Percentiles rank a stretch among this genome's conserved stretches.
Conservation (phyloP, 2,888 invertebrate genomes). For the Elegia similella region DNA sequence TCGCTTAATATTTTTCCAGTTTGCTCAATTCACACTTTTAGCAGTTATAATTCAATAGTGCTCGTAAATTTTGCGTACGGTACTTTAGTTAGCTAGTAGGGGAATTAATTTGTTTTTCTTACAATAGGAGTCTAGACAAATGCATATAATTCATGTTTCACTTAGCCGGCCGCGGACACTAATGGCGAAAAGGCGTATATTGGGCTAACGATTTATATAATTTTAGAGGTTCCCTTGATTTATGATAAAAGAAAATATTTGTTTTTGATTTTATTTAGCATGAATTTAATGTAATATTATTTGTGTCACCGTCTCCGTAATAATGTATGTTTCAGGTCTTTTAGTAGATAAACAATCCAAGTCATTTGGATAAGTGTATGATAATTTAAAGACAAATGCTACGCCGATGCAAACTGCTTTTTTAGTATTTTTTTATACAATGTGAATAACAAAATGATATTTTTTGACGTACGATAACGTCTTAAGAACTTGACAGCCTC, state of each 20-base stretch:
- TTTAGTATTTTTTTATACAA: too few species aligned
- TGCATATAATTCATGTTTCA: conserved; percentile 77
- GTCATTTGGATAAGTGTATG: too few species aligned
- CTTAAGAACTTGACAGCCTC: too few species aligned
- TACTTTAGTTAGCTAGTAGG: conserved; percentile 65
- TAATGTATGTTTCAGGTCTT: too few species aligned
- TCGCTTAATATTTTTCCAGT: conserved; percentile 2
- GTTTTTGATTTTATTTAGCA: background rate
- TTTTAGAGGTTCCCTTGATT: background rate
- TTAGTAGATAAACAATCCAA: too few species aligned
- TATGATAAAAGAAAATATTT: background rate
- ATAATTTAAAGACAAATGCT: too few species aligned
- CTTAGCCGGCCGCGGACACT: conserved; percentile 68
- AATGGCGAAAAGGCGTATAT: conserved; percentile 61
- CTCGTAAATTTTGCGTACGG: conserved; percentile 67
- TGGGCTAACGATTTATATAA: conserved; percentile 33
- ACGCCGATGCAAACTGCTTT: too few species aligned
- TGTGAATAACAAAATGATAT: too few species aligned
- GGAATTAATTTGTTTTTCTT: conserved; percentile 79
- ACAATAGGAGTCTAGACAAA: conserved; percentile 79
- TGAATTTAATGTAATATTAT: background rate
- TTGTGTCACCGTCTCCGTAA: too few species aligned
- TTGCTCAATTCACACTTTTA: conserved; percentile 49
- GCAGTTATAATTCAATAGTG: conserved; percentile 66
- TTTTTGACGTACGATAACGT: too few species aligned